These are phyloP conservation scores for Drosophila varians DNA, from an alignment of 1,140 invertebrate genomes.

Conservation along the genomic window DNA sequence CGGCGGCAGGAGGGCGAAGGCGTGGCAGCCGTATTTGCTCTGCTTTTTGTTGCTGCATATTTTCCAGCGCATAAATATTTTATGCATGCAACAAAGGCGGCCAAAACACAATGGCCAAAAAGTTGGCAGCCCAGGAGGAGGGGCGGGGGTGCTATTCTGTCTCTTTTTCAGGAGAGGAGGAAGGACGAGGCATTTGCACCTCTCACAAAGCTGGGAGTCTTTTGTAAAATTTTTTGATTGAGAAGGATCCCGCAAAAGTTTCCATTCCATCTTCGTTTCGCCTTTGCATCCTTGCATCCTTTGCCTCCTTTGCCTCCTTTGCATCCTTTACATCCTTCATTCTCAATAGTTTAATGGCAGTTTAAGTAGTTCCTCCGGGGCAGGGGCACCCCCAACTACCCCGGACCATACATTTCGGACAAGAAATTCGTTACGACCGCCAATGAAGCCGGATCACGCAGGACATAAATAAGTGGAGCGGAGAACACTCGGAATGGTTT, in stretches of 20 bases:
- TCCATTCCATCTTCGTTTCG: background rate
- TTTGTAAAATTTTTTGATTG: constrained; percentile 67
- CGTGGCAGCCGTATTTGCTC: constrained; percentile 5
- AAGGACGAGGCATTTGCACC: constrained; percentile 61
- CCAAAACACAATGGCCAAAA: constrained; percentile 67
- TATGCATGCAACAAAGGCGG: constrained; percentile 78
- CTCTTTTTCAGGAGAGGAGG: constrained; percentile 26
- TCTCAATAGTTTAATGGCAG: constrained; percentile 82
- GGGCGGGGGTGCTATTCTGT: constrained; percentile 27
- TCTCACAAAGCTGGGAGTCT: constrained; percentile 65
- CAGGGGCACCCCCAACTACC: background rate
- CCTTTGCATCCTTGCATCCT: constrained; percentile 12
- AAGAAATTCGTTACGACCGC: constrained; percentile 26
- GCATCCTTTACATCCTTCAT: constrained; percentile 16
- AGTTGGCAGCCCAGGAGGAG: constrained; percentile 15
- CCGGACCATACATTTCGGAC: constrained; percentile 27
- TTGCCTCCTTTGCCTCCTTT: constrained; percentile 29
- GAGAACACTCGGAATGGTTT: constrained; percentile 58
- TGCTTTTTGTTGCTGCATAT: constrained; percentile 70
- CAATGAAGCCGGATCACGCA: constrained; percentile 53
- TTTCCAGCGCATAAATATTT: constrained; percentile 77
- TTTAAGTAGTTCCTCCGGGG: constrained; percentile 75
- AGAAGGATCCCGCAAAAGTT: constrained; percentile 23
- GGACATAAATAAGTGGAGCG: constrained; percentile 55
- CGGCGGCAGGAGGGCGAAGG: constrained; percentile 3